These are phyloP conservation scores for Eufriesea mexicana DNA, from an alignment of 1,140 invertebrate species.

Conservation along the genomic window DNA sequence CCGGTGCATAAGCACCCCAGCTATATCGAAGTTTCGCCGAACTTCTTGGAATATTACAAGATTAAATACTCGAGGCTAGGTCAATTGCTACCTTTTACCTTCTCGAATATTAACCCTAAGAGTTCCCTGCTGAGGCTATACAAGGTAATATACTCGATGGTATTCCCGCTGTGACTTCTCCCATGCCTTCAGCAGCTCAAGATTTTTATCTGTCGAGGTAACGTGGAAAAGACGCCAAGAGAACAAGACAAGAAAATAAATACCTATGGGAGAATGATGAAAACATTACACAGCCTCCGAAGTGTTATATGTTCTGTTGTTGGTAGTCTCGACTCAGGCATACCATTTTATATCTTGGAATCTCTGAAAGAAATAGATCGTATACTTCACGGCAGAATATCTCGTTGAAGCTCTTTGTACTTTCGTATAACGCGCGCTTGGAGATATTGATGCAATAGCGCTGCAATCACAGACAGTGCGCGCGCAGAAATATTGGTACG, in stretches of 20 bases:
- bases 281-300: neutral
- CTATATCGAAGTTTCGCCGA: neutral
- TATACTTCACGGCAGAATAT: neutral
- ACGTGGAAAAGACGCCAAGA: too few relatives aligned
- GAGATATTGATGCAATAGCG: neutral
- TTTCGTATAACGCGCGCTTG: neutral
- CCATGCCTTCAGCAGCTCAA: neutral
- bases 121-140: neutral
- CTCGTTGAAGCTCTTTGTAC: neutral
- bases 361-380: neutral
- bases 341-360: neutral
- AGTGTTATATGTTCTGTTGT: constrained; percentile 6
- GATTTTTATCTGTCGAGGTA: too few relatives aligned
- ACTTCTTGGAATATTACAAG: neutral
- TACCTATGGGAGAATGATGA: neutral
- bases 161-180: neutral
- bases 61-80: neutral
- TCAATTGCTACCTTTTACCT: neutral
- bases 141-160: neutral
- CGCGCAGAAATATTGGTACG: too few relatives aligned
- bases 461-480: too few relatives aligned
- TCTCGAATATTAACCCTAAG: neutral
- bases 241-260: too few relatives aligned
- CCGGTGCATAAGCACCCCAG: neutral
- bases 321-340: neutral